Percentiles rank a stretch among this genome's conserved stretches.
phyloP scores from a whole-genome alignment of 2,113 vertebrate species.

The Lontra canadensis region DNA sequence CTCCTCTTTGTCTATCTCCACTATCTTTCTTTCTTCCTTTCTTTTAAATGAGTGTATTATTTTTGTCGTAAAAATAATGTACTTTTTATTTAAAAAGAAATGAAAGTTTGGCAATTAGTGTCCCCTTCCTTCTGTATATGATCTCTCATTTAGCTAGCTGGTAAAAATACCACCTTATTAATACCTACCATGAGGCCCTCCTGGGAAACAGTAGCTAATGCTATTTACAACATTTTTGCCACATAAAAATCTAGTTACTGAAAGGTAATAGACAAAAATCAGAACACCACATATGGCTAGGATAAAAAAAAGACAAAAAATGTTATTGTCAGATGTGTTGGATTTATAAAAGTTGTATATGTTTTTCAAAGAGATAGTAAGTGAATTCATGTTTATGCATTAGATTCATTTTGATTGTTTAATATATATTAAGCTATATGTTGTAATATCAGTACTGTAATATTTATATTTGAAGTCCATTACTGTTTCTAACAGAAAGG shows the following conservation, averaged over 20 bases:
- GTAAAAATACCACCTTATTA: not conserved
- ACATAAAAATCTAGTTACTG: not conserved
- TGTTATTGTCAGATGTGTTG: not conserved
- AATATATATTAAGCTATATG: not conserved
- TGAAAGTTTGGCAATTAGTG: not conserved
- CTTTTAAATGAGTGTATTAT: not conserved
- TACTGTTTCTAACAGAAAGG: not conserved
- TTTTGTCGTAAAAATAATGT: not conserved
- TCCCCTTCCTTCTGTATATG: not conserved
- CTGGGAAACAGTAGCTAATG: not conserved
- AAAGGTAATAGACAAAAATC: not conserved
- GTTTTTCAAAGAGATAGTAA: not conserved
- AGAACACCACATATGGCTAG: not conserved
- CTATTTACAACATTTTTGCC: not conserved
- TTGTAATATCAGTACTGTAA: not conserved
- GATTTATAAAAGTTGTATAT: not conserved
- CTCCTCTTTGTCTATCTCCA: too few species aligned
- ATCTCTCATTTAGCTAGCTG: not conserved
- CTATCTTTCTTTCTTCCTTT: not conserved
- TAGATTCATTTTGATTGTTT: not conserved
- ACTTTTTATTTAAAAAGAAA: not conserved
- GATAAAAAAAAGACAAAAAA: not conserved
- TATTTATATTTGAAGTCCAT: not conserved
- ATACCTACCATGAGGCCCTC: not conserved
- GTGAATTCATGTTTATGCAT: not conserved